Evolutionary conservation across 2,797 vertebrate genomes (phyloP).

Genomic region (Chrysolophus pictus): DNA sequence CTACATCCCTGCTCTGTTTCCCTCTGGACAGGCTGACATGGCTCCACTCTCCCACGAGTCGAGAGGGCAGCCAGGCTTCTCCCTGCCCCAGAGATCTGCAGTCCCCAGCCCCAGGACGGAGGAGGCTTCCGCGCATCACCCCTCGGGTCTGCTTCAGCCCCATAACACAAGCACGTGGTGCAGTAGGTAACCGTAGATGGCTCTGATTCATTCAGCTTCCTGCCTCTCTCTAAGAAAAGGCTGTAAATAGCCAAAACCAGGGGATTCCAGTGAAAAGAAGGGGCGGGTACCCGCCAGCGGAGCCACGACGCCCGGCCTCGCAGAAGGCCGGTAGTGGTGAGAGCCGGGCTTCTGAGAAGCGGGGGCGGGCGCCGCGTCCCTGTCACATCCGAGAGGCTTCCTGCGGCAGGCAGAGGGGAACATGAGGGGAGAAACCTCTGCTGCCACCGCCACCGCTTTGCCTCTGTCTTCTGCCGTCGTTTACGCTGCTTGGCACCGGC

Average conservation of each 20-base stretch:
- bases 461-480: neutral
- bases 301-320: constrained; percentile 67
- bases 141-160: neutral
- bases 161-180: neutral
- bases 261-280: constrained; percentile 75
- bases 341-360: constrained; percentile 82
- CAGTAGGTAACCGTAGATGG: neutral
- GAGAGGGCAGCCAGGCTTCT: neutral
- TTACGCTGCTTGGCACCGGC: neutral
- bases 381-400: constrained; percentile 74
- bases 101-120: neutral
- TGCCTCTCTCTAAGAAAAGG: constrained; percentile 77
- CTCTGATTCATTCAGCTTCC: constrained; percentile 72
- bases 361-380: constrained; percentile 60
- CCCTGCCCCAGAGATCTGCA: neutral
- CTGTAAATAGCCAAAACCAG: constrained; percentile 62
- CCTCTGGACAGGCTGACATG: accelerated
- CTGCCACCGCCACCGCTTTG: neutral
- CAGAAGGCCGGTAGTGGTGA: constrained; percentile 85
- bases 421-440: constrained; percentile 29
- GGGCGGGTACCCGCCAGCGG: constrained; percentile 53
- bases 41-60: neutral
- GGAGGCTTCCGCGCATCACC: neutral
- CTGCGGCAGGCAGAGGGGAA: constrained; percentile 55
- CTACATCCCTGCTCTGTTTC: neutral